Percentiles rank a stretch among this genome's conserved stretches.
These are phyloP conservation scores for Celastrina argiolus DNA, from an alignment of 2,888 invertebrate genomes.

Conservation along the genomic window DNA sequence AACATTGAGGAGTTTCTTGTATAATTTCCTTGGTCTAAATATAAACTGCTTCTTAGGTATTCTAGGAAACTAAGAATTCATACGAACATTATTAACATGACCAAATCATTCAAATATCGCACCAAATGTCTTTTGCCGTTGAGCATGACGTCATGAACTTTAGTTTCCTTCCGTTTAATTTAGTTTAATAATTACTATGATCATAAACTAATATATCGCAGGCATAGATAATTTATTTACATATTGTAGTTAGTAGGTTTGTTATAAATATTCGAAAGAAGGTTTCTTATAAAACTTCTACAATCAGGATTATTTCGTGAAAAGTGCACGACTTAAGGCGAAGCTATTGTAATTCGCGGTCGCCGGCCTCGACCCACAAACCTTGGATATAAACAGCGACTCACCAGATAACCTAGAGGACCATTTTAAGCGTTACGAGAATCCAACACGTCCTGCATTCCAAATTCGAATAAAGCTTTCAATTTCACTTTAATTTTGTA, in stretches of 20 bases:
- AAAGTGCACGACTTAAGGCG: slow-evolving; percentile 1
- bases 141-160: not conserved
- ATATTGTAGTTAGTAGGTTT: too few species aligned
- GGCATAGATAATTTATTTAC: too few species aligned
- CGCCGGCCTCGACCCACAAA: slow-evolving; percentile 59
- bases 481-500: not conserved
- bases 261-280: too few species aligned
- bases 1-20: not conserved
- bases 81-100: not conserved
- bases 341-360: slow-evolving; percentile 40
- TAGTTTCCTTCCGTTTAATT: not conserved
- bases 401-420: slow-evolving; percentile 52
- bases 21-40: not conserved
- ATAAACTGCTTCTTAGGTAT: not conserved
- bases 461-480: slow-evolving; percentile 23
- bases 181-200: too few species aligned
- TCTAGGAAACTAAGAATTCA: too few species aligned
- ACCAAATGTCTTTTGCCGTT: not conserved
- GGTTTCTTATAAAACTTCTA: too few species aligned
- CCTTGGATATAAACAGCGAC: slow-evolving; percentile 43
- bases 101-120: not conserved
- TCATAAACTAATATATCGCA: too few species aligned
- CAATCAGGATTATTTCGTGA: not conserved
- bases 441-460: slow-evolving; percentile 20
- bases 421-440: slow-evolving; percentile 49